These are phyloP conservation scores for Champsocephalus esox DNA, from an alignment of 2,797 vertebrate genomes.

Conservation along the genomic window DNA sequence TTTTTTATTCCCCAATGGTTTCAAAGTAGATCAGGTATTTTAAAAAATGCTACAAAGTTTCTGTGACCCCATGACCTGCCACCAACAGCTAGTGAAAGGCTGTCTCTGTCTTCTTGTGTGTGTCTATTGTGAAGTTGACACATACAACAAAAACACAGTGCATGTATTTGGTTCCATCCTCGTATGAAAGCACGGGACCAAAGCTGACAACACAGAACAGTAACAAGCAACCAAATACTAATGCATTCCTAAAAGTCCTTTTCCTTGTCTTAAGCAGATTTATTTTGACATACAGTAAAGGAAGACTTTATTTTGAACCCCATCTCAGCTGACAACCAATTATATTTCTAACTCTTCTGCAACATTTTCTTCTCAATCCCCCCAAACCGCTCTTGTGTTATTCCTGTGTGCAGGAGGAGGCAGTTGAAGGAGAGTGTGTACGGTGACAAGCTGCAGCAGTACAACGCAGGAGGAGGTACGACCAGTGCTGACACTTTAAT, in stretches of 20 bases:
- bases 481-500: background rate
- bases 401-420: constrained; percentile 83
- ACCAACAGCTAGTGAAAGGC: constrained; percentile 16
- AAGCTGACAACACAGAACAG: constrained; percentile 38
- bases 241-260: constrained; percentile 44
- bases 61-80: constrained; percentile 19
- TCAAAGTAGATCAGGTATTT: constrained; percentile 10
- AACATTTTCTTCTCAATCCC: constrained; percentile 18
- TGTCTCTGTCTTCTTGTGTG: constrained; percentile 4
- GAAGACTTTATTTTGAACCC: constrained; percentile 39
- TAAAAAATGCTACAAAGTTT: constrained; percentile 5
- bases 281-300: constrained; percentile 13
- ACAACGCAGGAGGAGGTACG: constrained; percentile 92
- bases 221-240: constrained; percentile 38
- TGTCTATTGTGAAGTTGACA: constrained; percentile 21
- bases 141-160: constrained; percentile 19
- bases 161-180: constrained; percentile 28
- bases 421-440: constrained; percentile 93
- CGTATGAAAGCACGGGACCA: constrained; percentile 41
- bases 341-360: constrained; percentile 45
- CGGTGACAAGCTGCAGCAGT: constrained; percentile 94
- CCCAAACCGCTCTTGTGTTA: constrained; percentile 6
- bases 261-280: constrained; percentile 8
- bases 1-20: background rate
- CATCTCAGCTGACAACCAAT: constrained; percentile 49